Percentiles rank a stretch among this genome's conserved stretches.
Evolutionary conservation across 2,888 invertebrate genomes (phyloP).

Genomic region (Ormyrus thymus): DNA sequence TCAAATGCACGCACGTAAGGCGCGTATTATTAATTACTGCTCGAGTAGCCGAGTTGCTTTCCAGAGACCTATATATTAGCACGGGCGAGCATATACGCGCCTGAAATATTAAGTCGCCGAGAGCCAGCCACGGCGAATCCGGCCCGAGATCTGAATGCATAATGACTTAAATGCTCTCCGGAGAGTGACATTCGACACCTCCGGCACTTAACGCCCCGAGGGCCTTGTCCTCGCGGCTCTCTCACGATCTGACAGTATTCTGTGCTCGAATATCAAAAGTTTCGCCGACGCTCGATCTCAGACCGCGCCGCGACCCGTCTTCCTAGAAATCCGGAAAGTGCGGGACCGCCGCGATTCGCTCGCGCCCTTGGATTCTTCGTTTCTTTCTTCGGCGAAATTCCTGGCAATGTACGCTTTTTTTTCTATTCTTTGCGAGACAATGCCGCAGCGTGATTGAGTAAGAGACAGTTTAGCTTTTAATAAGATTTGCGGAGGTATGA

Average conservation of each 20-base stretch:
- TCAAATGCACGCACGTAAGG: constrained; percentile 22
- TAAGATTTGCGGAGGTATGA: too few species aligned
- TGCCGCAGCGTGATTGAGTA: too few species aligned
- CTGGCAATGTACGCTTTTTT: too few species aligned
- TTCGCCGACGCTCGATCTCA: constrained; percentile 47
- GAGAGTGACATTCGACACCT: constrained; percentile 64
- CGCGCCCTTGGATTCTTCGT: not conserved
- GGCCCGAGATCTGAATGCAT: constrained; percentile 58
- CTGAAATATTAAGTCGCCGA: constrained; percentile 57
- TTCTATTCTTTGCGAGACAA: too few species aligned
- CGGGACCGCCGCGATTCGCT: constrained; percentile 24
- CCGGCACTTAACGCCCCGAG: constrained; percentile 56
- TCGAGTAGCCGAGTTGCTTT: too few species aligned
- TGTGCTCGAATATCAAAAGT: constrained; percentile 65
- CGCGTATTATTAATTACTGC: constrained; percentile 27
- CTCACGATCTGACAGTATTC: constrained; percentile 48
- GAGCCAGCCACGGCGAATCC: constrained; percentile 44
- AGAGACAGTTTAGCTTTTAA: too few species aligned
- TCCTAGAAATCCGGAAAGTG: too few species aligned
- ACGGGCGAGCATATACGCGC: constrained; percentile 18
- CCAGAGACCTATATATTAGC: too few species aligned
- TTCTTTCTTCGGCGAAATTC: not conserved
- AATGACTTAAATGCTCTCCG: constrained; percentile 62
- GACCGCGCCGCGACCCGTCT: not conserved
- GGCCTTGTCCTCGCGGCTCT: constrained; percentile 50